These are phyloP conservation scores for Amphiduros pacificus DNA, from an alignment of 2,888 invertebrate genomes.

Conservation along the genomic window DNA sequence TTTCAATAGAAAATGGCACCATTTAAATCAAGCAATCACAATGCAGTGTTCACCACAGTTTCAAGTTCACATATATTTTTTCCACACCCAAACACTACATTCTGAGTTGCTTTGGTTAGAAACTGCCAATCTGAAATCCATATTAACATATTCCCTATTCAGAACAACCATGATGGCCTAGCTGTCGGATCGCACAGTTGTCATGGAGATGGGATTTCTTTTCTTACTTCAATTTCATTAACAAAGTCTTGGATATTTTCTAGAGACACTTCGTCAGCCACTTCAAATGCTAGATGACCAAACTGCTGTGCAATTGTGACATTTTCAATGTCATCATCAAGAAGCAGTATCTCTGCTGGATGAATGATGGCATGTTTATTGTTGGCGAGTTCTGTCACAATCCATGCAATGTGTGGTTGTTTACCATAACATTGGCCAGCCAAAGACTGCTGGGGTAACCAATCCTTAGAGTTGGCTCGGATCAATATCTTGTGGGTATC, in stretches of 20 bases:
- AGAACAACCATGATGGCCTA: no score
- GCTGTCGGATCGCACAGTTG: no score
- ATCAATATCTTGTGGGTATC: constrained; percentile 42
- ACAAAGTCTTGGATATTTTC: constrained; percentile 8
- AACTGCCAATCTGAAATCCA: no score
- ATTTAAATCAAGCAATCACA: no score
- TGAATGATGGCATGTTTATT: constrained; percentile 38
- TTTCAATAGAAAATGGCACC: no score
- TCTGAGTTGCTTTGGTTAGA: no score
- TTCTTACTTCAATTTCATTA: not conserved
- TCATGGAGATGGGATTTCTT: not conserved
- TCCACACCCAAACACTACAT: no score
- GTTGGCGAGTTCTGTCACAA: constrained; percentile 43
- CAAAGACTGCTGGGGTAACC: constrained; percentile 28
- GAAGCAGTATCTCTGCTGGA: constrained; percentile 41
- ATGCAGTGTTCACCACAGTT: no score
- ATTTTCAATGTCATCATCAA: constrained; percentile 49
- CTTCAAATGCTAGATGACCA: constrained; percentile 43
- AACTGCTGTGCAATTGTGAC: constrained; percentile 44
- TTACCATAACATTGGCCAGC: constrained; percentile 35
- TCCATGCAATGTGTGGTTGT: constrained; percentile 45
- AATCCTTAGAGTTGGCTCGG: constrained; percentile 45
- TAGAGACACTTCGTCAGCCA: constrained; percentile 35
- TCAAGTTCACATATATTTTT: no score
- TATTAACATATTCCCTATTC: no score